Evolutionary conservation across 2,113 vertebrate genomes (phyloP), one percentile per base, ranked within the genome.

Genomic region (Tetraodon nigroviridis): DNA sequence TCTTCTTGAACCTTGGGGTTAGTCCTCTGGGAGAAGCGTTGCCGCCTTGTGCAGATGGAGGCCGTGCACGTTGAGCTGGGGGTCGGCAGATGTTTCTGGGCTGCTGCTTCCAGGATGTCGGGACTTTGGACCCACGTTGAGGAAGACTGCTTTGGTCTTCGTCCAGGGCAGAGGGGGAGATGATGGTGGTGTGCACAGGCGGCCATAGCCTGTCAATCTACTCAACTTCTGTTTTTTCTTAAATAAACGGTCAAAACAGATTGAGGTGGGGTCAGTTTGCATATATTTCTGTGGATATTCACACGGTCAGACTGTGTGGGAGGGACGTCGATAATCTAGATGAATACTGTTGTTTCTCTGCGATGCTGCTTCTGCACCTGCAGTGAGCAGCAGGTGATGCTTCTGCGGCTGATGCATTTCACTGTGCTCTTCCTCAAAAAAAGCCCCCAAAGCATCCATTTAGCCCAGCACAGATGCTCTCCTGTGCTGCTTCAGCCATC

Each of bases 41-140:
- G n/a, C n/a, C n/a, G n/a, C n/a, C n/a, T 1, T 10, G 19, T 0
- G 4, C 37, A 67, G 73, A 69, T 69, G 60, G 68, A 74, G 58
- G 67, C 61, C 71, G 65, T 66, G 61, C 49, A 70, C 66, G 51
- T 66, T 51, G 40, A 56, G 50, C 42, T 2, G 11, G 4, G 48
- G 61, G 69, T 61, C 75, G 53, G 44, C 13, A 10, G 50, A 27
- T 14, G 17, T 40, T 80, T 80, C 78, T 84, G 76, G 71, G 61
- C 77, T 22, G 53, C 53, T 0, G 51, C 55, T n/a, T 42, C 0
- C 42, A 57, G 53, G 58, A 71, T 65, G 80, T 78, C 79, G 75
- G 74, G 85, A 79, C 79, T 85, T 82, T 81, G 77, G 82, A 83
- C 81, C 83, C 83, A 80, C 79, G 72, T 78, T 85, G 83, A 77